Conservation (phyloP, 2,888 invertebrate genomes). For the Plebejus melissa region DNA sequence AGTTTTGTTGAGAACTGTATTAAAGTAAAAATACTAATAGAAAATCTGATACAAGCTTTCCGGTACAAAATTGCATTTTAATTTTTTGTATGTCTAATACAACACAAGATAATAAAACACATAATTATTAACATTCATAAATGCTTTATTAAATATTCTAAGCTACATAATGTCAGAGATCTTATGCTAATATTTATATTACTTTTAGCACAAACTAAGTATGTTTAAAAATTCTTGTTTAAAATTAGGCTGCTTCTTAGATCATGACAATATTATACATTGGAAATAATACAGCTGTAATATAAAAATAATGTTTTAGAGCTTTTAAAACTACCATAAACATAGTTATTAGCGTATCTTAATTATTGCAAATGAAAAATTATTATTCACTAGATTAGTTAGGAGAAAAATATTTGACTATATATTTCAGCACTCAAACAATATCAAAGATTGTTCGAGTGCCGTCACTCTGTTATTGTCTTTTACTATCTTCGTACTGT, state of each 20-base stretch:
- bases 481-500: conserved; percentile 61
- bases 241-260: background rate
- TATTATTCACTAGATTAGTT: background rate
- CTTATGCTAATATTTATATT: background rate
- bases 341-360: background rate
- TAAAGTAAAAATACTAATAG: too few relatives aligned
- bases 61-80: background rate
- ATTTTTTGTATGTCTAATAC: background rate
- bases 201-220: background rate
- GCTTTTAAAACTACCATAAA: background rate
- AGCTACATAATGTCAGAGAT: background rate
- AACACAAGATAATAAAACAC: background rate
- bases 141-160: background rate
- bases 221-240: background rate
- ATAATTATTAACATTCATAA: background rate
- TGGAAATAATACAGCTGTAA: background rate
- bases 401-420: background rate
- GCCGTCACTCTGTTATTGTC: conserved; percentile 63
- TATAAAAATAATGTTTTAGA: background rate
- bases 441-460: conserved; percentile 71
- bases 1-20: background rate
- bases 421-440: conserved; percentile 60
- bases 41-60: background rate
- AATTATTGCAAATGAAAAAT: too few relatives aligned
- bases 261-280: background rate